Evolutionary conservation across 92 coral and sea anemone species (phyloP).

Genomic region (Zoanthus solanderi): DNA sequence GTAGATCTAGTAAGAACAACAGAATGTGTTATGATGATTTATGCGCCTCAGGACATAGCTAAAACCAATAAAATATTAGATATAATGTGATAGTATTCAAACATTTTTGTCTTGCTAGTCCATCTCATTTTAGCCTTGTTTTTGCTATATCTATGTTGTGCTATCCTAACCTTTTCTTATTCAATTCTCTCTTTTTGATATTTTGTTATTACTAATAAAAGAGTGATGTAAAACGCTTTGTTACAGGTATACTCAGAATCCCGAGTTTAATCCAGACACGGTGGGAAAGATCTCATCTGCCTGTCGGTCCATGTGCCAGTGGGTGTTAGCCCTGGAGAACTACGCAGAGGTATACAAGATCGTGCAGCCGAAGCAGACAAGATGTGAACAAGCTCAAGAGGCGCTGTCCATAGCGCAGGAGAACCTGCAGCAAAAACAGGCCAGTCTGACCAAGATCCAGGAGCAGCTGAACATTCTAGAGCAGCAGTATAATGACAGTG

Average conservation of each 20-base stretch:
- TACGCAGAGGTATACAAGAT: slow-evolving; percentile 97
- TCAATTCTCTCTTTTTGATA: background rate
- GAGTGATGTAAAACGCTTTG: background rate
- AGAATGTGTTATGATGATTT: too few species aligned
- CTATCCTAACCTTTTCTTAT: too few species aligned
- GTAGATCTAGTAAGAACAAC: too few species aligned
- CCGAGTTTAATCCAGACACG: slow-evolving; percentile 92
- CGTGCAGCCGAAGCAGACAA: slow-evolving; percentile 92
- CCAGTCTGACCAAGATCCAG: slow-evolving; percentile 84
- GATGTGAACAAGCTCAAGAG: slow-evolving; percentile 78
- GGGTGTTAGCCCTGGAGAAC: slow-evolving; percentile 96
- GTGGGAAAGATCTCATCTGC: slow-evolving; percentile 98
- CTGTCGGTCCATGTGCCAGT: slow-evolving; percentile 95
- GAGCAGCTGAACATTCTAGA: slow-evolving; percentile 86
- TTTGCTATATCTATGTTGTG: too few species aligned
- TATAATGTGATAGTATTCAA: too few species aligned
- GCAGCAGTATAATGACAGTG: slow-evolving; percentile 92
- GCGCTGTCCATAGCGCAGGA: slow-evolving; percentile 78
- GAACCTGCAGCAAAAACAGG: slow-evolving; percentile 85
- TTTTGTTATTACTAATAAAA: background rate
- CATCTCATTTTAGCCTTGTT: too few species aligned
- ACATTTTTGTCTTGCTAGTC: too few species aligned
- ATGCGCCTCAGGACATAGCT: too few species aligned
- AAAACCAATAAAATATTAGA: too few species aligned
- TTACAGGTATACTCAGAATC: slow-evolving; percentile 83